Evolutionary conservation across 2,113 vertebrate species (phyloP).

Genomic region (Bambusicola thoracicus): DNA sequence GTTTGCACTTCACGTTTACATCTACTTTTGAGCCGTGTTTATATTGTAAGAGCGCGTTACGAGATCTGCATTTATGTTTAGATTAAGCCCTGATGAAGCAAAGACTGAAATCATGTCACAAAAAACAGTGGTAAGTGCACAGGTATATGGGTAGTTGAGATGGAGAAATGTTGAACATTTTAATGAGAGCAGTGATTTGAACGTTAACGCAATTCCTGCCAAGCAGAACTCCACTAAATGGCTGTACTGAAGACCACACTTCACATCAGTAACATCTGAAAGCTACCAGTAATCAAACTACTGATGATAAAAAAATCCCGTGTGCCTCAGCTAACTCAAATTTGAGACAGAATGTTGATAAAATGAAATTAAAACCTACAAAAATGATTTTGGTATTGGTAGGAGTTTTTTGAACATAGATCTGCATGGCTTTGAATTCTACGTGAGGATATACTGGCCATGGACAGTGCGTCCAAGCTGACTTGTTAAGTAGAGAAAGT

Average conservation of each 20-base stretch:
- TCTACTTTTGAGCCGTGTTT: background rate
- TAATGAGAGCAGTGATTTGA: background rate
- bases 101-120: background rate
- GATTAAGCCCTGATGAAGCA: background rate
- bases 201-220: background rate
- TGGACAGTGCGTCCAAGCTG: background rate
- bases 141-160: background rate
- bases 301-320: background rate
- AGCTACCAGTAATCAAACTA: background rate
- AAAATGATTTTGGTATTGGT: background rate
- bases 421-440: background rate
- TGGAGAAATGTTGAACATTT: background rate
- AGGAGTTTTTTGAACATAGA: background rate
- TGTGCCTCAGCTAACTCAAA: background rate
- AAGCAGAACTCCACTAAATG: background rate
- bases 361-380: background rate
- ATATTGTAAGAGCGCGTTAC: background rate
- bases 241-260: background rate
- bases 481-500: conserved; percentile 53
- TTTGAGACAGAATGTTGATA: background rate
- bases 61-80: background rate
- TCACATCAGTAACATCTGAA: background rate
- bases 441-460: background rate
- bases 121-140: background rate
- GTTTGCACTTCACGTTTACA: background rate